These are phyloP conservation scores for Spatulosminthurus flaviceps DNA, from an alignment of 2,888 invertebrate species.

Conservation along the genomic window DNA sequence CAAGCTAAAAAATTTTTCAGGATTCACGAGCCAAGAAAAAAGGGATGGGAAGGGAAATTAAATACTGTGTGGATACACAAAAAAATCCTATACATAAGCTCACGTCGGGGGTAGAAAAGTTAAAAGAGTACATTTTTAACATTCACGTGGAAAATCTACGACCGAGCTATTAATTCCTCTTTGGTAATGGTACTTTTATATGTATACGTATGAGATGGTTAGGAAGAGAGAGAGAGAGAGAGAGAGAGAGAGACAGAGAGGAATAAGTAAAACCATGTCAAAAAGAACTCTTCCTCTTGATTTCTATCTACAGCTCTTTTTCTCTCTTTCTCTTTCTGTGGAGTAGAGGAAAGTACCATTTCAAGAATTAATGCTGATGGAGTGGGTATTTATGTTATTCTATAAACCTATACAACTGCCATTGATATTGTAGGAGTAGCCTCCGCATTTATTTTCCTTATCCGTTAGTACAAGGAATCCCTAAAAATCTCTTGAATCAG, in stretches of 20 bases:
- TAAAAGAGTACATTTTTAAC: too few species aligned
- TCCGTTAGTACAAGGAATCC: too few species aligned
- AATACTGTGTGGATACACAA: slow-evolving; percentile 1
- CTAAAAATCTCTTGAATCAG: too few species aligned
- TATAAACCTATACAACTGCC: too few species aligned
- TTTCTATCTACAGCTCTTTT: neutral
- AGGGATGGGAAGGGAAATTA: slow-evolving; percentile 3
- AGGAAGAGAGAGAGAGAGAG: too few species aligned
- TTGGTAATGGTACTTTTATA: neutral
- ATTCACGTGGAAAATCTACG: slow-evolving; percentile 15
- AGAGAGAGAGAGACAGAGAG: neutral
- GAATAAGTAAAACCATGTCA: slow-evolving; percentile 4
- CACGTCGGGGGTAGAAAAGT: too few species aligned
- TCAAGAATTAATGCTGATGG: slow-evolving; percentile 8
- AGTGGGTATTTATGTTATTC: slow-evolving; percentile 8
- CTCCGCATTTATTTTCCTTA: neutral
- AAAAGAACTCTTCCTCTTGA: neutral
- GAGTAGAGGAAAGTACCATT: neutral
- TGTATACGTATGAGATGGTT: too few species aligned
- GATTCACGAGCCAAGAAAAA: slow-evolving; percentile 9
- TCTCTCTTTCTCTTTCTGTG: neutral
- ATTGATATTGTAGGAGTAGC: too few species aligned
- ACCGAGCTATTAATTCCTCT: slow-evolving; percentile 28
- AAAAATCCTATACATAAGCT: too few species aligned
- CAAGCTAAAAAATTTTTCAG: neutral